These are phyloP conservation scores for Bostrychus sinensis DNA, from an alignment of 2,113 vertebrate species.

Conservation along the genomic window DNA sequence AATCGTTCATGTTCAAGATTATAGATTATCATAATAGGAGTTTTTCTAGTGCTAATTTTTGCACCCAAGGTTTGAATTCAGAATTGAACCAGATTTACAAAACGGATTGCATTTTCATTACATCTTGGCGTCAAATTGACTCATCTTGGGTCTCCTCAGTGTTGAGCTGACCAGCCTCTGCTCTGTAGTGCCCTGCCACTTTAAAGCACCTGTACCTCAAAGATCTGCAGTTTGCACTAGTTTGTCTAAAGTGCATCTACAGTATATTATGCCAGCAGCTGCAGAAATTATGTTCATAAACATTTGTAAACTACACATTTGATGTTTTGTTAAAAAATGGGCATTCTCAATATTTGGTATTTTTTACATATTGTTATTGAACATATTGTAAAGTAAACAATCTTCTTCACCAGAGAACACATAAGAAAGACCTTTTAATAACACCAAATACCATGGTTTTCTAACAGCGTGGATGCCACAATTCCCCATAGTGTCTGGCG, in stretches of 20 bases:
- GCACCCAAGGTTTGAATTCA: conserved; percentile 2
- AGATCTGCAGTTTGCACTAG: conserved; percentile 55
- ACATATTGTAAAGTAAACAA: conserved; percentile 64
- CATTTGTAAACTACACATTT: conserved; percentile 63
- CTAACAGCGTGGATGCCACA: not conserved
- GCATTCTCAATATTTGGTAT: conserved; percentile 66
- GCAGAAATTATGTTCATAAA: conserved; percentile 57
- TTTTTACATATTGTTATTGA: conserved; percentile 71
- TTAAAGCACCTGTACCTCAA: conserved; percentile 66
- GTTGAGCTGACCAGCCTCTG: conserved; percentile 43
- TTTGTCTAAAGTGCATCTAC: conserved; percentile 55
- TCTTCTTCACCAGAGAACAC: conserved; percentile 31
- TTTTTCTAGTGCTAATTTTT: conserved; percentile 30
- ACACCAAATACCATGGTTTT: no score
- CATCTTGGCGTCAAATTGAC: conserved; percentile 31
- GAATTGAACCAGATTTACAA: not conserved
- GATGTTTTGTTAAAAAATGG: conserved; percentile 55
- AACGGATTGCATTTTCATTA: conserved; percentile 9
- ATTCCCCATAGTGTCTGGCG: conserved; percentile 16
- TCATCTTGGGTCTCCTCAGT: conserved; percentile 12
- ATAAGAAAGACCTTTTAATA: not conserved
- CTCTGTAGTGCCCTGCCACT: conserved; percentile 61
- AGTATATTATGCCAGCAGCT: conserved; percentile 59
- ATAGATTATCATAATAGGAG: conserved; percentile 38
- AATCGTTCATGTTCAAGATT: conserved; percentile 34